These are phyloP conservation scores for Drosophila vallismaia DNA, from an alignment of 2,888 invertebrate species.

Conservation along the genomic window DNA sequence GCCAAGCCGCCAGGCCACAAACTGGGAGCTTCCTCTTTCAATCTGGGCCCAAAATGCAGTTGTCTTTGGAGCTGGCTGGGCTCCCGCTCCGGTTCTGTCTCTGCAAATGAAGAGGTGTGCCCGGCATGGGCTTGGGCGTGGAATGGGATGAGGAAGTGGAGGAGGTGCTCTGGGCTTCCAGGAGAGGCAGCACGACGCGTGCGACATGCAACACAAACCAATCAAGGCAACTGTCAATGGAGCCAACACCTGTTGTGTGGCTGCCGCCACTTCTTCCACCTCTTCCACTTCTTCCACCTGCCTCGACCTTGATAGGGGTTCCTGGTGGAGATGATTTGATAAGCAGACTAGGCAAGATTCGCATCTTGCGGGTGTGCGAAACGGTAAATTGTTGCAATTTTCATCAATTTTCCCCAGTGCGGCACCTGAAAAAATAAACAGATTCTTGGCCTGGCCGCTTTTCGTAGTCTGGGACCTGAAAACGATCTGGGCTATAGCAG, in stretches of 20 bases:
- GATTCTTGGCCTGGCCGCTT: constrained; percentile 23
- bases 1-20: constrained; percentile 34
- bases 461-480: neutral
- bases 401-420: constrained; percentile 28
- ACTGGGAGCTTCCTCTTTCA: constrained; percentile 43
- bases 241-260: constrained; percentile 61
- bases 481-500: constrained; percentile 5
- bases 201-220: constrained; percentile 66
- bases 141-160: constrained; percentile 15
- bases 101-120: constrained; percentile 57
- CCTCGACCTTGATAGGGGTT: constrained; percentile 59
- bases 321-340: constrained; percentile 18
- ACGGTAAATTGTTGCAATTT: constrained; percentile 37
- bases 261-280: constrained; percentile 24
- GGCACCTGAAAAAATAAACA: constrained; percentile 42
- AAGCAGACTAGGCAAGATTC: constrained; percentile 24
- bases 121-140: constrained; percentile 18
- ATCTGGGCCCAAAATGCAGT: constrained; percentile 60
- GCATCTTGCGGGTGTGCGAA: constrained; percentile 39
- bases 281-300: constrained; percentile 29
- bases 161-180: constrained; percentile 17
- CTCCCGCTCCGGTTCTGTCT: constrained; percentile 22
- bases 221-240: constrained; percentile 71
- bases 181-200: constrained; percentile 37
- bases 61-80: constrained; percentile 50